Evolutionary conservation across 2,797 vertebrate species (phyloP), one percentile per base, ranked within the genome.

Genomic region (Lagocephalus sceleratus): DNA sequence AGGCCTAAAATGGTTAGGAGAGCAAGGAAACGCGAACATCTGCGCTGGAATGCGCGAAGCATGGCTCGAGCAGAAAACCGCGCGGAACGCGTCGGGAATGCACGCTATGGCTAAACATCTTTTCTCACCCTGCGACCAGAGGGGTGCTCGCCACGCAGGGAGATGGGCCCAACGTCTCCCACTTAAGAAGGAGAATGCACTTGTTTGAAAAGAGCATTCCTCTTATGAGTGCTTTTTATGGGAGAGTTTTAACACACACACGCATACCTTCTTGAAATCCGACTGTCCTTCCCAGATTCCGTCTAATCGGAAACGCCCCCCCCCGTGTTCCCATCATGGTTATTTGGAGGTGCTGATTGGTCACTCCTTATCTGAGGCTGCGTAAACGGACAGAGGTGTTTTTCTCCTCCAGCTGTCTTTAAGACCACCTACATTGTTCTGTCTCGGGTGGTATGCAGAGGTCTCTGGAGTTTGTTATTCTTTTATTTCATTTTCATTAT

Each of bases 171-270:
- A 51, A 54, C 69, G 66, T 79, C 60, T 61, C 71, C 66, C 60
- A 65, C 81, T 78, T 76, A 65, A 73, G 73, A 58, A 54, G 73
- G 68, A 82, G 84, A 84, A 83, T 79, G 83, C 68, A 72, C 72
- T 83, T 90, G 87, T 89, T 89, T 88, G 78, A 87, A 85, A 82
- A 81, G 45, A 59, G 75, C 85, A 86, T 90, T 89, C 86, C 83
- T 84, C 54, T 51, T 32, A 60, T 60, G 68, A 85, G 74, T 82
- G 77, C 75, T 83, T 87, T n/a, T 86, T 86, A 85, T 84, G 75
- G 78, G 73, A 77, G 76, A 62, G 65, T 75, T 81, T 73, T 51
- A 78, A 43, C 78, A 82, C 58, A 71, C 73, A 10, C 35, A 62
- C 46, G 20, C 76, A 76, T 75, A 74, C 79, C 73, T 51, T 74